phyloP scores from a whole-genome alignment of 2,113 vertebrate genomes.

The Pavo muticus region DNA sequence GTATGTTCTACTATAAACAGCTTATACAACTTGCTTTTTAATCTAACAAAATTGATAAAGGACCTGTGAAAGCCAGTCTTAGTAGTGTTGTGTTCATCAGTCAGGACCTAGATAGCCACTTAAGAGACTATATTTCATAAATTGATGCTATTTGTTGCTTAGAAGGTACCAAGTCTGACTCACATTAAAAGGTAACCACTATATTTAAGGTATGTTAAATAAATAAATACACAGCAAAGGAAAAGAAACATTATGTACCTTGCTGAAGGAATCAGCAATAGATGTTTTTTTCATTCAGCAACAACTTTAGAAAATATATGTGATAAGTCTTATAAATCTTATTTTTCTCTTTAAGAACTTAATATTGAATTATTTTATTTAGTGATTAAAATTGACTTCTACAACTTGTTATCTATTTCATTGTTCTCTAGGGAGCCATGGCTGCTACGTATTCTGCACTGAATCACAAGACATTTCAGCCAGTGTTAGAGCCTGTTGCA shows the following conservation, averaged over 20 bases:
- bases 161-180: not conserved
- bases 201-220: not conserved
- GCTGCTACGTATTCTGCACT: conserved; percentile 93
- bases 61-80: not conserved
- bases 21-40: not conserved
- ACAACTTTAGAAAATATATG: not conserved
- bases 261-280: not conserved
- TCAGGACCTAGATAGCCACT: not conserved
- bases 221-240: not conserved
- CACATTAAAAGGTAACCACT: not conserved
- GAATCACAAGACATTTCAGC: conserved; percentile 94
- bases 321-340: not conserved
- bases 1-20: not conserved
- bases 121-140: not conserved
- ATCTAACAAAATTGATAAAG: not conserved
- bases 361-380: not conserved
- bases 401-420: not conserved
- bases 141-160: not conserved
- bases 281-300: not conserved
- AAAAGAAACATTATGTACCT: not conserved
- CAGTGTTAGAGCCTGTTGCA: conserved; percentile 94
- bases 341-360: not conserved
- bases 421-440: conserved; percentile 87
- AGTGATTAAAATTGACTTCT: not conserved
- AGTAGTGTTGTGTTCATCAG: fast-evolving